Percentiles rank a stretch among this genome's conserved stretches.
Evolutionary conservation across 2,888 invertebrate genomes (phyloP).

Genomic region (Hydropsyche betteni): DNA sequence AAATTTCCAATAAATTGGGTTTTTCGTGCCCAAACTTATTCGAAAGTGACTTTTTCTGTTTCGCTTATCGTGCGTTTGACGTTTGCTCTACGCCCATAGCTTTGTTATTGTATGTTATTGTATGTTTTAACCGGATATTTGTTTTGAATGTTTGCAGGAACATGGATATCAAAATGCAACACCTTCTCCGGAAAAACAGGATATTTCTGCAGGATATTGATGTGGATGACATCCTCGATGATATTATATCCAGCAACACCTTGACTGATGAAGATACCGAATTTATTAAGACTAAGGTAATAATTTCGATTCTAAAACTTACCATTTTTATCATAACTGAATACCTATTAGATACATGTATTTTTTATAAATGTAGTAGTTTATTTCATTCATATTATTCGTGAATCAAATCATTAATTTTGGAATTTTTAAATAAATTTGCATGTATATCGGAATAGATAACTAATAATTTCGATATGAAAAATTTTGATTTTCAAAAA

Average conservation of each 20-base stretch:
- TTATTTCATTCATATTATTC: too few relatives aligned
- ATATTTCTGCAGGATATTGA: constrained; percentile 64
- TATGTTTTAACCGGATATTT: not conserved
- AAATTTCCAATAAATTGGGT: too few relatives aligned
- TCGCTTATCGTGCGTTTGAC: not conserved
- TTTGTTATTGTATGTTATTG: not conserved
- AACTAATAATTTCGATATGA: too few relatives aligned
- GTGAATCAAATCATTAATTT: too few relatives aligned
- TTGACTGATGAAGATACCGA: constrained; percentile 60
- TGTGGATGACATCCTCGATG: constrained; percentile 62
- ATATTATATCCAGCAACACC: constrained; percentile 60
- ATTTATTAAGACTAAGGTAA: constrained; percentile 58
- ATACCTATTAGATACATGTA: too few relatives aligned
- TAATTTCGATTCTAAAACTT: not conserved
- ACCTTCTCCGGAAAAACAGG: constrained; percentile 60
- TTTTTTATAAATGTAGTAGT: too few relatives aligned
- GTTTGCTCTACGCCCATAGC: too few relatives aligned
- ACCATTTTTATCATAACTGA: too few relatives aligned
- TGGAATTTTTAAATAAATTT: too few relatives aligned
- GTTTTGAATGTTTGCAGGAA: constrained; percentile 34
- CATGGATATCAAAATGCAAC: constrained; percentile 61
- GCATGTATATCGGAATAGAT: too few relatives aligned
- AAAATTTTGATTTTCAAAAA: too few relatives aligned
- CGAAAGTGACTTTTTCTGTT: not conserved
- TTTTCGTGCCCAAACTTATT: too few relatives aligned